Conservation (phyloP, 2,113 vertebrate species). For the Trochalopteron elliotii region DNA sequence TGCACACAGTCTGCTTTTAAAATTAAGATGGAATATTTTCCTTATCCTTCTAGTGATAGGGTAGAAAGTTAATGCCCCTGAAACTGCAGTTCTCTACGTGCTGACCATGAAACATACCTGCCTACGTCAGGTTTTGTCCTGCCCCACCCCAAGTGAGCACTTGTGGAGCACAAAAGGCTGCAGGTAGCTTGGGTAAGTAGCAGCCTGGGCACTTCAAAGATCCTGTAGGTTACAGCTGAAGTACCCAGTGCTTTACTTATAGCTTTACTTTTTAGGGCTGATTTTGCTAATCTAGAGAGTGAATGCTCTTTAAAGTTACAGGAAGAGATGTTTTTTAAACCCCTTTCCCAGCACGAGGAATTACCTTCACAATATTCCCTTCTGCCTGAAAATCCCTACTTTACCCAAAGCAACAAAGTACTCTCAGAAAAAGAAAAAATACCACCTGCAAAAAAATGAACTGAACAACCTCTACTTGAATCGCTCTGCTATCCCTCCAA, state of each 20-base stretch:
- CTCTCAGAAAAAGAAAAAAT: neutral
- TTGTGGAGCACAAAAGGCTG: neutral
- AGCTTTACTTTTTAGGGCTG: neutral
- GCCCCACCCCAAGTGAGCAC: fast-evolving
- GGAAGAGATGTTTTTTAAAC: neutral
- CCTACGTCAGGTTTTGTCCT: neutral
- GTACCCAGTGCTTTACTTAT: fast-evolving
- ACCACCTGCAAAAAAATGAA: neutral
- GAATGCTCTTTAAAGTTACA: neutral
- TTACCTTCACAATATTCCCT: neutral
- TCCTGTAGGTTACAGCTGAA: neutral
- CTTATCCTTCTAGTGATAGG: neutral
- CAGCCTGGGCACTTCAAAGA: neutral
- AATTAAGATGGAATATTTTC: neutral
- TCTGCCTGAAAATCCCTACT: neutral
- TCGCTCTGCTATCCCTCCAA: neutral
- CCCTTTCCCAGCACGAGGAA: neutral
- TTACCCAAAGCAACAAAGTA: neutral
- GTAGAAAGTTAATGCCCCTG: neutral
- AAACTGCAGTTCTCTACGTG: neutral
- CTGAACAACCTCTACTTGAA: neutral
- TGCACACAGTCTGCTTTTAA: neutral
- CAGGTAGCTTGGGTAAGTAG: neutral
- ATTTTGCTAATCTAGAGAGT: neutral
- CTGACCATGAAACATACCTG: neutral